phyloP scores from a whole-genome alignment of 2,797 vertebrate genomes.

The Onychomys leucogaster region DNA sequence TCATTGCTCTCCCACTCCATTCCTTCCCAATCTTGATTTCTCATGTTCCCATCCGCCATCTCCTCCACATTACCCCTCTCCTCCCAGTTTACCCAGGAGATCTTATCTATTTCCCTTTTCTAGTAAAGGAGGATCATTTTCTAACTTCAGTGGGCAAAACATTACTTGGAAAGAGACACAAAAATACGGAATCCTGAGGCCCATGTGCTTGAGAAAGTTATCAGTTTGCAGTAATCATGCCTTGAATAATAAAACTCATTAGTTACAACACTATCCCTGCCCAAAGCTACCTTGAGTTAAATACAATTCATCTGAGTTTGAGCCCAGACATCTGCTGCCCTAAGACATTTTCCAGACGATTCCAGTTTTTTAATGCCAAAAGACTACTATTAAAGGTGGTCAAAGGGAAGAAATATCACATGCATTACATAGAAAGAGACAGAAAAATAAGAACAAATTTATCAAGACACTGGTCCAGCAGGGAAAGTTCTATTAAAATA shows the following conservation, averaged over 20 bases:
- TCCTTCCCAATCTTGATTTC: too few species aligned
- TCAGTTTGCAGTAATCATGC: background rate
- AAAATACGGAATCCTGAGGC: background rate
- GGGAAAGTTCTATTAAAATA: background rate
- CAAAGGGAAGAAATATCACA: background rate
- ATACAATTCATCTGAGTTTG: background rate
- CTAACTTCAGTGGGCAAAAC: background rate
- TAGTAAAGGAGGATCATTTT: background rate
- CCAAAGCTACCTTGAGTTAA: background rate
- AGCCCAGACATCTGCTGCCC: background rate
- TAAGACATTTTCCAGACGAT: background rate
- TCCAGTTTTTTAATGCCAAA: background rate
- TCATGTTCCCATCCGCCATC: too few species aligned
- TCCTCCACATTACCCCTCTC: too few species aligned
- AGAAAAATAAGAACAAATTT: background rate
- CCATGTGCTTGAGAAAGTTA: background rate
- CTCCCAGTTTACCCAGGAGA: too few species aligned
- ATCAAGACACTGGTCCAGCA: background rate
- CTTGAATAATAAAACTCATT: background rate
- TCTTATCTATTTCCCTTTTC: too few species aligned
- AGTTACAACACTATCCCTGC: background rate
- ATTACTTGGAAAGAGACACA: background rate
- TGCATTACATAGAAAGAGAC: background rate
- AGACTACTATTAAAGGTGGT: background rate
- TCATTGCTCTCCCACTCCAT: too few species aligned